phyloP scores from a whole-genome alignment of 2,113 vertebrate genomes.

The Nematolebias whitei region DNA sequence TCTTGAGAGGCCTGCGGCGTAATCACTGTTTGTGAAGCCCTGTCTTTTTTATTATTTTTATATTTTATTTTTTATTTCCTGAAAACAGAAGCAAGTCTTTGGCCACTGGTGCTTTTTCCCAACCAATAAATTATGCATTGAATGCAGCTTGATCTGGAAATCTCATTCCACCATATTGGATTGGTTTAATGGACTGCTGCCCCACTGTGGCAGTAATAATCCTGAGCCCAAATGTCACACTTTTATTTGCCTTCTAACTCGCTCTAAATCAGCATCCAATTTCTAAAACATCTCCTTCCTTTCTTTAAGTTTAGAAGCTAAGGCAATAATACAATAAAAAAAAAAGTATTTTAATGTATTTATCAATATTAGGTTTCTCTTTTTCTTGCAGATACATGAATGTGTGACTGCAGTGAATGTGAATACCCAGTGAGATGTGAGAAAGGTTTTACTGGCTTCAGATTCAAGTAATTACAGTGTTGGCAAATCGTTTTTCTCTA shows the following conservation, averaged over 20 bases:
- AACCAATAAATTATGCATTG: slow-evolving; percentile 26
- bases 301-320: neutral
- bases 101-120: slow-evolving; percentile 17
- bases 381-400: slow-evolving; percentile 27
- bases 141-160: slow-evolving; percentile 14
- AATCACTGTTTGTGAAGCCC: slow-evolving; percentile 68
- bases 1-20: slow-evolving; percentile 65
- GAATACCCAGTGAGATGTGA: slow-evolving; percentile 25
- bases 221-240: slow-evolving; percentile 15
- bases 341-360: slow-evolving; percentile 11
- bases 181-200: slow-evolving; percentile 64
- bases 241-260: slow-evolving; percentile 12
- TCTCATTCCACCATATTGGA: slow-evolving; percentile 18
- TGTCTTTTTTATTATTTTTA: slow-evolving; percentile 10
- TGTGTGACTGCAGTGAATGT: slow-evolving; percentile 14
- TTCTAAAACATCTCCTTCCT: slow-evolving; percentile 47
- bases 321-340: neutral
- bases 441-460: slow-evolving; percentile 16
- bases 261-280: slow-evolving; percentile 45
- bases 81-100: slow-evolving; percentile 2
- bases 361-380: neutral
- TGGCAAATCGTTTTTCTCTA: slow-evolving; percentile 52
- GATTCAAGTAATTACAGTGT: slow-evolving; percentile 40
- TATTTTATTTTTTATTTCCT: slow-evolving; percentile 14
- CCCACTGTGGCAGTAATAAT: slow-evolving; percentile 58